Evolutionary conservation across 2,113 vertebrate genomes (phyloP).

Genomic region (Acanthisitta chloris): DNA sequence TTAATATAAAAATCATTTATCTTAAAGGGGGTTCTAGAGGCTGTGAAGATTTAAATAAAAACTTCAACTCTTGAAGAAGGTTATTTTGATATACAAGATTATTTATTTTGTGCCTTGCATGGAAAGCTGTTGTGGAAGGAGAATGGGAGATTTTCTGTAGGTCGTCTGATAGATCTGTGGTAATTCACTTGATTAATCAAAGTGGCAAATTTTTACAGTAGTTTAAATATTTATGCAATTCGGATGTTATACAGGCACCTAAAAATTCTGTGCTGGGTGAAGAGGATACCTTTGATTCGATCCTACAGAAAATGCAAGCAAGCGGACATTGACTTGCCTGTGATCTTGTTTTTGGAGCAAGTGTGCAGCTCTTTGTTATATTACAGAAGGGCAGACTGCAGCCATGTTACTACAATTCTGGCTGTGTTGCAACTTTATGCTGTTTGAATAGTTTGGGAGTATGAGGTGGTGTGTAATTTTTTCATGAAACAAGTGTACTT

Average conservation of each 20-base stretch:
- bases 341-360: not conserved
- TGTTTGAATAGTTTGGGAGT: not conserved
- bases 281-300: not conserved
- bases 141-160: not conserved
- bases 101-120: not conserved
- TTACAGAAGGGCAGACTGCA: not conserved
- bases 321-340: not conserved
- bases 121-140: not conserved
- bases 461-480: not conserved
- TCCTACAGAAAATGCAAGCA: not conserved
- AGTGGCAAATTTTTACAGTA: not conserved
- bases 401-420: not conserved
- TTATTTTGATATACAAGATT: not conserved
- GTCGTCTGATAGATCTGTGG: not conserved
- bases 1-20: constrained; percentile 44
- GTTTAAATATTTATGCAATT: not conserved
- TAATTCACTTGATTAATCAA: not conserved
- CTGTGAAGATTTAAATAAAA: constrained; percentile 39
- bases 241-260: not conserved
- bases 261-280: not conserved
- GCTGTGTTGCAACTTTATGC: not conserved
- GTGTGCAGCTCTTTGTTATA: not conserved
- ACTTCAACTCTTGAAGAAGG: not conserved
- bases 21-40: not conserved
- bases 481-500: not conserved